phyloP scores from a whole-genome alignment of 2,797 vertebrate genomes.

The Gymnoscopelus braueri region DNA sequence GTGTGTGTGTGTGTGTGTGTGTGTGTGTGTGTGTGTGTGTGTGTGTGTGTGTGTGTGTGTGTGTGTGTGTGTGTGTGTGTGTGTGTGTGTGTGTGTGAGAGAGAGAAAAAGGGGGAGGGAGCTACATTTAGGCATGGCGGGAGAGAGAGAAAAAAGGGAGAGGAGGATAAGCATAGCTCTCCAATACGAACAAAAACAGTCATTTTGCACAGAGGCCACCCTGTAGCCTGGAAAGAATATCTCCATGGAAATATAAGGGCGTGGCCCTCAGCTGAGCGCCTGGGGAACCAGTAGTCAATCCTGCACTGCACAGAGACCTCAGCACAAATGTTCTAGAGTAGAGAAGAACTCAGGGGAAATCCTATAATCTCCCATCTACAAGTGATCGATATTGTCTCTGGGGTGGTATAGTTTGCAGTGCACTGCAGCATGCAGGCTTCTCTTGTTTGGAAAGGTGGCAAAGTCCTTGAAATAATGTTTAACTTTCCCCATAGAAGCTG shows the following conservation, averaged over 20 bases:
- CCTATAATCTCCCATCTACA: background rate
- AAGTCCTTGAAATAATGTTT: too few relatives aligned
- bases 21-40: too few relatives aligned
- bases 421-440: too few relatives aligned
- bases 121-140: too few relatives aligned
- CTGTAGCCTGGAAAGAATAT: conserved; percentile 29
- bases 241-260: conserved; percentile 30
- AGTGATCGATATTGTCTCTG: too few relatives aligned
- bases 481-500: too few relatives aligned
- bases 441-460: too few relatives aligned
- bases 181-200: conserved; percentile 24
- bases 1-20: background rate
- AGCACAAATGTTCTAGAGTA: conserved; percentile 13
- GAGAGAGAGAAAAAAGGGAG: background rate
- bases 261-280: conserved; percentile 17
- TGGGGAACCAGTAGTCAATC: conserved; percentile 39
- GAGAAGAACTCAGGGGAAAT: conserved; percentile 23
- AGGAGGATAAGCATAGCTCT: conserved; percentile 21
- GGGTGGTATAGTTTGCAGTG: too few relatives aligned
- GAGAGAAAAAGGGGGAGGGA: background rate
- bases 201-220: conserved; percentile 25
- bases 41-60: background rate
- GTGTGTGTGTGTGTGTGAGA: background rate
- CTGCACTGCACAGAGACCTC: conserved; percentile 4
- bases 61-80: background rate